Conservation (phyloP, 2,888 invertebrate genomes). For the Cerastoderma edule region DNA sequence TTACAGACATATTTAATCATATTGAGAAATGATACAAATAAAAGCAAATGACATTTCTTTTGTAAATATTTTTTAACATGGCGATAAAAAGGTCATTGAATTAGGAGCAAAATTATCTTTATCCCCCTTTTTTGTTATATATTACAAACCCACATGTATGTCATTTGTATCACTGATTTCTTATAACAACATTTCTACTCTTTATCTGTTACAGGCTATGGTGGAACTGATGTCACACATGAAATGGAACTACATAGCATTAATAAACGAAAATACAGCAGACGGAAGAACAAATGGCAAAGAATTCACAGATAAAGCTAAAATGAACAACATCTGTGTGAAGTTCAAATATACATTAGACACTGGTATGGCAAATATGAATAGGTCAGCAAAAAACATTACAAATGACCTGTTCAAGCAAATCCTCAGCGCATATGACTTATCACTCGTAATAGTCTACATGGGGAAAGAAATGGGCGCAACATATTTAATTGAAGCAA, state of each 20-base stretch:
- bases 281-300: constrained; percentile 39
- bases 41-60: too few relatives aligned
- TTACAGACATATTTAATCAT: too few relatives aligned
- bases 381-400: constrained; percentile 6
- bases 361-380: background rate
- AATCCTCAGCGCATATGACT: constrained; percentile 1
- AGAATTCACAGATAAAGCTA: constrained; percentile 25
- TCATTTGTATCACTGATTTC: too few relatives aligned
- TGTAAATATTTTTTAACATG: too few relatives aligned
- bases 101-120: too few relatives aligned
- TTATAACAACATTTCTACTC: too few relatives aligned
- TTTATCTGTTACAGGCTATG: constrained; percentile 54
- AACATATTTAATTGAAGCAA: background rate
- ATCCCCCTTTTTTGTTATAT: too few relatives aligned
- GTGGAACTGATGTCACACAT: constrained; percentile 45
- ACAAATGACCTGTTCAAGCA: constrained; percentile 10
- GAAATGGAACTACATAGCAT: constrained; percentile 63
- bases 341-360: constrained; percentile 6
- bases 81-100: too few relatives aligned
- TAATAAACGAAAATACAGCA: constrained; percentile 60
- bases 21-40: too few relatives aligned
- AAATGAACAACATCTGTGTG: constrained; percentile 5
- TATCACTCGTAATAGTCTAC: constrained; percentile 6
- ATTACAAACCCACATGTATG: too few relatives aligned
- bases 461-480: background rate